Base-by-base conservation (phyloP, 2,797 vertebrate species). In the Loris lydekkerianus region DNA sequence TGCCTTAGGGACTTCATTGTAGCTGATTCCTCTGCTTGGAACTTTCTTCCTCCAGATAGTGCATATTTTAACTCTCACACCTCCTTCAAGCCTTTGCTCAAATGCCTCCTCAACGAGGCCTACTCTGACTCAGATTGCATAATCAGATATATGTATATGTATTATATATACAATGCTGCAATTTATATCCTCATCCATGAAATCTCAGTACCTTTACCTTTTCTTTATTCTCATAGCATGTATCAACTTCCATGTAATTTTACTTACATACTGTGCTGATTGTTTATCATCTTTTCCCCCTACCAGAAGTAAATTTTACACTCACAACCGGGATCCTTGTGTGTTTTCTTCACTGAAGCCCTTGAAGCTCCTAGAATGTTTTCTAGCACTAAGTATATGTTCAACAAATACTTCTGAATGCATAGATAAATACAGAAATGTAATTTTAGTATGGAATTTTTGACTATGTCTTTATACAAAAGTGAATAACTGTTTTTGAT, bases 391-490 rank as follows among this genome's bases (percentile, higher is more conserved):
- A 89, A 89, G 31, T 23, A 86, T 21, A 23, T 63, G 40, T 70
- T 86, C 78, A 86, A 77, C 27, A 96, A 86, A 89, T 94, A 75
- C 34, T 87, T 85, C 90, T 76, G 23, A 95, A n/a, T 91, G 76
- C 87, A 53, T 14, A 53, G 49, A 81, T 80, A 31, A 69, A 72
- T 85, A 65, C 58, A 93, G 58, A 85, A 60, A 65, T 70, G 11
- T 70, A 90, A 85, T 81, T 77, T 91, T 84, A 1, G 5, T 84
- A 11, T 91, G 14, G 40, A 90, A 29, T 37, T 92, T 93, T 91
- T 89, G 34, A 1, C 31, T 70, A 0, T 93, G 25, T 34, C 46
- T 91, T 93, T 93, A 73, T 23, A 82, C 11, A 87, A 37, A 90
- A 84, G n/a, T 43, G 49, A 87, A 40, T 87, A 61, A 73, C 20